A percentile compares a stretch with the other conserved stretches of the same genome.
These are phyloP conservation scores for Reticulitermes lucifugus DNA, from an alignment of 2,888 invertebrate genomes.

Conservation along the genomic window DNA sequence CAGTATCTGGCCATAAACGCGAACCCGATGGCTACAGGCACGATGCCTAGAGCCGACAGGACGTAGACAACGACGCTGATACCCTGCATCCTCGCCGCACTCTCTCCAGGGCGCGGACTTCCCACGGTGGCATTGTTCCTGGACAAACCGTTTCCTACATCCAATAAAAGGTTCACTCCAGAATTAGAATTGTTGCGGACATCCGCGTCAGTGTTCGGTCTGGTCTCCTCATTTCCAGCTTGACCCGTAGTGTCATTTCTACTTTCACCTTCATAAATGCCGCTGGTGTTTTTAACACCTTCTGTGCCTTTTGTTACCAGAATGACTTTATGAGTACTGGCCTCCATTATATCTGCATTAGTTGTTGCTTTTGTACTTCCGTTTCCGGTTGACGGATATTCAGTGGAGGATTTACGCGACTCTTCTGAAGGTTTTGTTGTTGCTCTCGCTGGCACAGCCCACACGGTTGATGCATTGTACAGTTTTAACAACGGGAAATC, in stretches of 20 bases:
- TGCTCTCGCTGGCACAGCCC: not conserved
- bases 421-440: not conserved
- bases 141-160: not conserved
- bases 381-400: not conserved
- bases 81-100: conserved; percentile 13
- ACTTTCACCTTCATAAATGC: not conserved
- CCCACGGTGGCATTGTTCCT: not conserved
- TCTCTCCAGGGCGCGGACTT: conserved; percentile 1
- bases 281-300: not conserved
- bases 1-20: conserved; percentile 30
- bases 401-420: not conserved
- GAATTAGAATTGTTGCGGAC: not conserved
- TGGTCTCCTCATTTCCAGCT: not conserved
- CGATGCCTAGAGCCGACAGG: conserved; percentile 19
- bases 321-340: not conserved
- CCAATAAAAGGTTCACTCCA: not conserved
- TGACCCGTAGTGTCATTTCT: not conserved
- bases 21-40: conserved; percentile 1
- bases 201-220: not conserved
- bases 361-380: not conserved
- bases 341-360: not conserved
- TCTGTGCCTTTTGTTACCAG: not conserved
- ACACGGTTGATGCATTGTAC: conserved; percentile 34
- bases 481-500: conserved; percentile 24
- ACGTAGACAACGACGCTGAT: conserved; percentile 41